Evolutionary conservation across 2,797 vertebrate species (phyloP).

Genomic region (Gobionotothen gibberifrons): DNA sequence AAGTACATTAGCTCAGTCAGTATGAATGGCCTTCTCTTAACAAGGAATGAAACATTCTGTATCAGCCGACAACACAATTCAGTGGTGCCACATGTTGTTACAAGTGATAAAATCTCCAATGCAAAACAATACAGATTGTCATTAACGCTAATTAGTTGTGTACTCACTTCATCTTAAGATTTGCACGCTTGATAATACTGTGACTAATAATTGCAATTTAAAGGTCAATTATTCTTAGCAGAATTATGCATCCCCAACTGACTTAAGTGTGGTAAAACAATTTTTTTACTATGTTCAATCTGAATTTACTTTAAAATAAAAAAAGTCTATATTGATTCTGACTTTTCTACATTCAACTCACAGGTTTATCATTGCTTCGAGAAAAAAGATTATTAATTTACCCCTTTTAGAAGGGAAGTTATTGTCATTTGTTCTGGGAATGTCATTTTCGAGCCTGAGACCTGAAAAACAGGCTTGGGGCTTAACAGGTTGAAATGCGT

Average conservation of each 20-base stretch:
- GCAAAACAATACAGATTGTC: neutral
- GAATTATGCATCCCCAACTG: neutral
- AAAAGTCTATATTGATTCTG: no score
- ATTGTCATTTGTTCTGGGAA: no score
- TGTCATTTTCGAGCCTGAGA: no score
- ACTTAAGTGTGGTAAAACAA: neutral
- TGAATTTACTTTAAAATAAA: no score
- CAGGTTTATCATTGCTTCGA: no score
- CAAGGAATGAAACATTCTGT: no score
- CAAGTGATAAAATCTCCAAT: neutral
- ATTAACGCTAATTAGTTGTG: neutral
- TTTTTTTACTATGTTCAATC: no score
- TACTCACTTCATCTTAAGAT: neutral
- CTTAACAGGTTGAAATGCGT: no score
- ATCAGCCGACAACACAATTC: neutral
- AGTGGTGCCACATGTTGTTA: neutral
- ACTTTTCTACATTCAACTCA: no score
- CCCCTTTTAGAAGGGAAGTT: no score
- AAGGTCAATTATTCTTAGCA: neutral
- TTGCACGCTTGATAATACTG: neutral
- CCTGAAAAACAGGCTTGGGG: no score
- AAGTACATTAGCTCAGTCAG: neutral
- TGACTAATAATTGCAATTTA: neutral
- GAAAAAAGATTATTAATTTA: no score
- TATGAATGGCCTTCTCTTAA: neutral